phyloP scores from a whole-genome alignment of 2,797 vertebrate species.

The Oreochromis grahami region DNA sequence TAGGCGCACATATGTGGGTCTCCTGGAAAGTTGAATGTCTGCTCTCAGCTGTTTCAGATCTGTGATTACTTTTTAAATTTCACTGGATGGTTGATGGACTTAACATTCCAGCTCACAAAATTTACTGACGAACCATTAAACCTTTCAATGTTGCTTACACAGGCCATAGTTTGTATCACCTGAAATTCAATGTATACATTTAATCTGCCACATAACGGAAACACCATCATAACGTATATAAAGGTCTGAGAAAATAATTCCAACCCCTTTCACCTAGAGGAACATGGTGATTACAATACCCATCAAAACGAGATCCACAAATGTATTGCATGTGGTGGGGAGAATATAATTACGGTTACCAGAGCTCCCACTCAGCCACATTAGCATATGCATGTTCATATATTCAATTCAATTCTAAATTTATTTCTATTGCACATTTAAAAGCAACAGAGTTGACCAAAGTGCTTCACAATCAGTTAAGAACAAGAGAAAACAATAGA shows the following conservation, averaged over 20 bases:
- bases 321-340: background rate
- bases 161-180: background rate
- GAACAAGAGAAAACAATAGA: too few relatives aligned
- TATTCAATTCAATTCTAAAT: background rate
- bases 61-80: background rate
- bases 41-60: background rate
- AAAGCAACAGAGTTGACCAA: too few relatives aligned
- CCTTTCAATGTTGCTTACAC: fast-evolving
- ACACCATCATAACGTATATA: background rate
- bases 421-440: too few relatives aligned
- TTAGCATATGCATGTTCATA: background rate
- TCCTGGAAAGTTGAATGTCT: background rate
- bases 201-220: background rate
- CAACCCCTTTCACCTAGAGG: background rate
- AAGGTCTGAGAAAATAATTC: background rate
- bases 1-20: background rate
- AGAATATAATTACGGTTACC: background rate
- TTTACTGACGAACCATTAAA: background rate
- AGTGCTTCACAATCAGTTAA: too few relatives aligned
- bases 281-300: background rate
- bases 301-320: background rate
- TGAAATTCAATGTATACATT: background rate
- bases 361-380: background rate
- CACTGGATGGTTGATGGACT: background rate
- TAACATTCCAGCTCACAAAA: background rate